These are phyloP conservation scores for Tonatia bakeri DNA, from an alignment of 2,113 vertebrate species.

Conservation along the genomic window DNA sequence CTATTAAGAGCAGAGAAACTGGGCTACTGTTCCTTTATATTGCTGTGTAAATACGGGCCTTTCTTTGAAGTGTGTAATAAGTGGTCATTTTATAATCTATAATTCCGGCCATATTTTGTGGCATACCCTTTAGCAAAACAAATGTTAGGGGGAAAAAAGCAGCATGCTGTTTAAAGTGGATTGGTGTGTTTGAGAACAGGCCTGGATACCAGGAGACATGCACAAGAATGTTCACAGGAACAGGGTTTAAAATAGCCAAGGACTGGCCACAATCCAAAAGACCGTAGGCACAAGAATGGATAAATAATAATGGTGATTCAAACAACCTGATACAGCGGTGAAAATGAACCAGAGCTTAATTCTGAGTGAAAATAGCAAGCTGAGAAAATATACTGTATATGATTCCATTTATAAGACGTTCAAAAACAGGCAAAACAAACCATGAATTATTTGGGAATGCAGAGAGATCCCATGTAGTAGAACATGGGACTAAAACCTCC, in stretches of 20 bases:
- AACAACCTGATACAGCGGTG: neutral
- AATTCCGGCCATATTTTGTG: slow-evolving; percentile 37
- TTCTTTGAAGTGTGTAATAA: slow-evolving; percentile 60
- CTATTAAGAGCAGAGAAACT: neutral
- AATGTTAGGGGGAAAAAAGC: slow-evolving; percentile 12
- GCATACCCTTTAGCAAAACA: slow-evolving; percentile 44
- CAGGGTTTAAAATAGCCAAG: neutral
- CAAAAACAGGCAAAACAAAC: neutral
- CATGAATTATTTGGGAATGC: neutral
- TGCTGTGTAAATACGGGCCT: neutral
- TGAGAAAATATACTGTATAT: neutral
- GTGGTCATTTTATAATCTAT: slow-evolving; percentile 15
- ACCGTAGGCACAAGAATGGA: neutral
- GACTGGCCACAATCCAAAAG: neutral
- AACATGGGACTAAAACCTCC: neutral
- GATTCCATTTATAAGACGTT: neutral
- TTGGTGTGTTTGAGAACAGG: slow-evolving; percentile 43
- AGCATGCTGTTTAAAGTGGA: slow-evolving; percentile 38
- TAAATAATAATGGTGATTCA: neutral
- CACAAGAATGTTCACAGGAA: neutral
- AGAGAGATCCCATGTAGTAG: neutral
- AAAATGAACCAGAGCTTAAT: neutral
- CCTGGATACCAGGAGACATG: neutral
- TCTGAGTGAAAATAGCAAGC: neutral
- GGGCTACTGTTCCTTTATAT: neutral